Percentiles rank a stretch among this genome's conserved stretches.
Conservation (phyloP, 2,888 invertebrate species). For the Leptopilina syphax region DNA sequence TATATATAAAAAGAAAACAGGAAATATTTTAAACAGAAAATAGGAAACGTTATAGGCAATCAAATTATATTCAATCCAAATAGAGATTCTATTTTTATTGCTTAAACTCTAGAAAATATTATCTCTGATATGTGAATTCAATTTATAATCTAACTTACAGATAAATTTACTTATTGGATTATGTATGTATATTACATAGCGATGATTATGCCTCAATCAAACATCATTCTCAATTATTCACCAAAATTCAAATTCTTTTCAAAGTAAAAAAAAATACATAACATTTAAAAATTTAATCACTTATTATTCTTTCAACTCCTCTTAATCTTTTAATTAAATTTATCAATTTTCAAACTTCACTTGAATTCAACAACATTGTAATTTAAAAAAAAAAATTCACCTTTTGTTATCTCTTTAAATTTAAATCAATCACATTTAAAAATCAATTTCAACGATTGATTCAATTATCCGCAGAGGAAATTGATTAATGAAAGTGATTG, state of each 20-base stretch:
- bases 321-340: too few relatives aligned
- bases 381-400: neutral
- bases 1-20: too few relatives aligned
- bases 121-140: conserved; percentile 71
- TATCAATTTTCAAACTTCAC: neutral
- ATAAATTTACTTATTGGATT: conserved; percentile 59
- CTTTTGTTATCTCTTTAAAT: neutral
- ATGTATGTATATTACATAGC: conserved; percentile 13
- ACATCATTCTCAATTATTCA: neutral
- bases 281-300: neutral
- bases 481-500: neutral
- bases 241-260: neutral
- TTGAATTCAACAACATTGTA: neutral
- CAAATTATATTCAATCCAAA: neutral
- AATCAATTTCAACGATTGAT: neutral
- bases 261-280: neutral
- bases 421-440: conserved; percentile 3
- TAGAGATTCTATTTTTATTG: conserved; percentile 57
- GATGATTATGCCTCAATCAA: conserved; percentile 5
- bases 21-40: too few relatives aligned
- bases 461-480: neutral
- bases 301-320: neutral
- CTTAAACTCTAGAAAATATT: conserved; percentile 69
- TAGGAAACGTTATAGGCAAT: neutral
- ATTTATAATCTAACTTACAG: conserved; percentile 69